Base-by-base conservation (phyloP, 2,797 vertebrate species). In the Bovichtus diacanthus region DNA sequence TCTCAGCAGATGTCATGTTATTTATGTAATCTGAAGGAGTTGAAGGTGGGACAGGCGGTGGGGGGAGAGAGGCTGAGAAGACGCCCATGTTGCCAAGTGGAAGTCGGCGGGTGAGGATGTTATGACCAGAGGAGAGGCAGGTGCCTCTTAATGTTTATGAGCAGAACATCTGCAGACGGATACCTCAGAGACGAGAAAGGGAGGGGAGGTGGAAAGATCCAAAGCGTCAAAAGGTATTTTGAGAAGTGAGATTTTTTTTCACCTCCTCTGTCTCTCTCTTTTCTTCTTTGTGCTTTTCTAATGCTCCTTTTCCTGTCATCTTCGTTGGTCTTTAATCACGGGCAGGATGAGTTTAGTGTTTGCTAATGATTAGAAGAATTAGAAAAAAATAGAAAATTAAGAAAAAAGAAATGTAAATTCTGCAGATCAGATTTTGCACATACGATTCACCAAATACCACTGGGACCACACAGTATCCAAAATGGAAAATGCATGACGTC, bases 1-100 rank as follows among this genome's bases (percentile, higher is more conserved):
- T 75, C 80, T 82, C 82, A 62, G 84, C 88, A 94, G 91, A 94
- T 92, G 92, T 94, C 90, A 93, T 88, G 86, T 91, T 90, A 92
- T 94, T 93, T 92, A 93, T 94, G 88, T 93, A 93, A 94, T 93
- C 83, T 79, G 78, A 91, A 78, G 76, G 86, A 86, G 78, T 13
- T 60, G 68, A 85, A 87, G 87, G 83, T 83, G 78, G 81, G 77
- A 72, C 38, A 34, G 78, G 49, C 55, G 7, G 80, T 15, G 59
- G 70, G 11, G 59, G 61, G 47, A 36, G 55, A 21, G 38, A 46
- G 63, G 58, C 49, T 7, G 59, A 80, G 74, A 70, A 70, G 76
- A 76, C 68, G 54, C 68, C 71, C 25, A 6, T 23, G 54, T 56
- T 85, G 88, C 91, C 89, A 87, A 91, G 83, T 90, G 88, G 90